These are phyloP conservation scores for Phyllotreta striolata DNA, from an alignment of 2,888 invertebrate species.

Conservation along the genomic window DNA sequence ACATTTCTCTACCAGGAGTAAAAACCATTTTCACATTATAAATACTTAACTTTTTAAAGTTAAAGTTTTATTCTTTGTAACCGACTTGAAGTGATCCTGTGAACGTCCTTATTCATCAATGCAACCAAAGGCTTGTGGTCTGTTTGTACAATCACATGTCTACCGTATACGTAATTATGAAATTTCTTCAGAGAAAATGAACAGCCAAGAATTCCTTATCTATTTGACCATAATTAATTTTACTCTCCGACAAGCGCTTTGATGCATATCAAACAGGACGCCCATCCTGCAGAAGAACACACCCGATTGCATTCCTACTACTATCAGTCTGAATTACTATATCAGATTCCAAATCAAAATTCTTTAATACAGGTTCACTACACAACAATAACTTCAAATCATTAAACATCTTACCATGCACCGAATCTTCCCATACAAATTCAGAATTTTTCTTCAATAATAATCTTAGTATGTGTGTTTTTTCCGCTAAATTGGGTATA, in stretches of 20 bases:
- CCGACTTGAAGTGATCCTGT: no score
- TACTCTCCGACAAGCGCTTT: neutral
- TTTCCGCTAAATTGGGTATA: neutral
- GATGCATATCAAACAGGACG: neutral
- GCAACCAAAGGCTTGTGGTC: neutral
- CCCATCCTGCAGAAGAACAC: neutral
- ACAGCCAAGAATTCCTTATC: no score
- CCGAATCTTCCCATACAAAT: neutral
- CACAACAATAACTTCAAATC: neutral
- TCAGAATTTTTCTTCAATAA: neutral
- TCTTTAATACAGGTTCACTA: neutral
- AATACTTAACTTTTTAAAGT: no score
- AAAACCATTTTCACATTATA: no score
- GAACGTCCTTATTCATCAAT: no score
- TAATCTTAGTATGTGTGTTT: neutral
- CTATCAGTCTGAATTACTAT: neutral
- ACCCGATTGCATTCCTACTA: neutral
- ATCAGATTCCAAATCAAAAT: neutral
- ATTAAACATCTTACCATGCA: neutral
- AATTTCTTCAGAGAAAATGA: neutral
- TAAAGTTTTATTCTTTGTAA: no score
- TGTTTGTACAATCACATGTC: conserved; percentile 7
- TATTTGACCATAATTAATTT: no score
- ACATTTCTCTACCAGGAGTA: neutral
- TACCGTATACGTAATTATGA: conserved; percentile 1